Evolutionary conservation across 2,797 vertebrate species (phyloP).

Genomic region (Enoplosus armatus): DNA sequence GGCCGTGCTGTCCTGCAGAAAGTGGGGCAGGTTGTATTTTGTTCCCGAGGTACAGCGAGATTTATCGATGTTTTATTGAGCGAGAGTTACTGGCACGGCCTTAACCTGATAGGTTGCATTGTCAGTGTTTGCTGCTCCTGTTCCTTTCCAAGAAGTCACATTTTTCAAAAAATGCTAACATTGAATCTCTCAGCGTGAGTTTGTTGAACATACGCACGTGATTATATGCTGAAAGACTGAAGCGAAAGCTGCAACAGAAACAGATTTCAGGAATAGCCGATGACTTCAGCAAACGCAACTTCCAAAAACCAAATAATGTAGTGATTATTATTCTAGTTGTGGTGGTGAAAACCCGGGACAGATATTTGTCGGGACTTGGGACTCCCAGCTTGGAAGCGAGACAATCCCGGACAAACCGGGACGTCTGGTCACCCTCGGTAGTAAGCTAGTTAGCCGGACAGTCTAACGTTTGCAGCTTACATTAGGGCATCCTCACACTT

Average conservation of each 20-base stretch:
- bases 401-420: no score
- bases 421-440: no score
- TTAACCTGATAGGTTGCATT: slow-evolving; percentile 52
- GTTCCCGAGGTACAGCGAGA: slow-evolving; percentile 39
- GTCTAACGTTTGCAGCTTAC: background rate
- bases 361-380: no score
- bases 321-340: no score
- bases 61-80: slow-evolving; percentile 77
- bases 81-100: slow-evolving; percentile 59
- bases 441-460: background rate
- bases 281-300: background rate
- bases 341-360: no score
- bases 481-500: background rate
- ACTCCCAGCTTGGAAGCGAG: no score
- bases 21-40: slow-evolving; percentile 28
- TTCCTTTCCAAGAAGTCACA: slow-evolving; percentile 41
- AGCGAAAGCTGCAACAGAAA: background rate
- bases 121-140: slow-evolving; percentile 1
- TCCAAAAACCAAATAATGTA: no score
- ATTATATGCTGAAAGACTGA: background rate
- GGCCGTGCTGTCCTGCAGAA: slow-evolving; percentile 35
- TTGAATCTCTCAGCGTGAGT: no score
- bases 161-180: background rate
- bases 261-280: background rate
- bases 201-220: background rate